Evolutionary conservation across 2,113 vertebrate genomes (phyloP).

Genomic region (Dipodomys merriami): DNA sequence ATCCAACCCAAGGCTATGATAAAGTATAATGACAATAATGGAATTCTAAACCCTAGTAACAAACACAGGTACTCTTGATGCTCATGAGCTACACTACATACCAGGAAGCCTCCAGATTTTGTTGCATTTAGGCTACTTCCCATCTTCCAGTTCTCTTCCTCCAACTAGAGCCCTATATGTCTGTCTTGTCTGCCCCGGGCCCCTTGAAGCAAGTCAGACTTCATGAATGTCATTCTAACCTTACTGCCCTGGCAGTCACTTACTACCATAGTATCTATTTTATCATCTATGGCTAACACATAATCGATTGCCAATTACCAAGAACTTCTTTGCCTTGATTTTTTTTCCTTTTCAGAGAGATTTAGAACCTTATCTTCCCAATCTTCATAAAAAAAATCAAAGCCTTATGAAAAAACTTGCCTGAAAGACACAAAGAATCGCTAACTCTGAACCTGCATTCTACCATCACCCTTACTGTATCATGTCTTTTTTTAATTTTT

Average conservation of each 20-base stretch:
- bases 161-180: not conserved
- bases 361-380: not conserved
- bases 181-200: too few relatives aligned
- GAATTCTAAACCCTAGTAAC: not conserved
- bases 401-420: not conserved
- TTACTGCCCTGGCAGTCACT: not conserved
- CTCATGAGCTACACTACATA: not conserved
- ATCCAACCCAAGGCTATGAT: too few relatives aligned
- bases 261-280: not conserved
- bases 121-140: not conserved
- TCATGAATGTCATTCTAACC: not conserved
- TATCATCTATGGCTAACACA: not conserved
- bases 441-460: not conserved
- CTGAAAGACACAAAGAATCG: not conserved
- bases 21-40: not conserved
- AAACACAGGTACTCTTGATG: too few relatives aligned
- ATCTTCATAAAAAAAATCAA: not conserved
- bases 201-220: not conserved
- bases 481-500: not conserved
- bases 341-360: not conserved
- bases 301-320: not conserved
- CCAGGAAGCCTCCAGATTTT: not conserved
- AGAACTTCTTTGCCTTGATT: not conserved
- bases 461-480: not conserved
- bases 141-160: not conserved